Conservation (phyloP, 1,140 invertebrate genomes). For the Hylyphantes graminicola region DNA sequence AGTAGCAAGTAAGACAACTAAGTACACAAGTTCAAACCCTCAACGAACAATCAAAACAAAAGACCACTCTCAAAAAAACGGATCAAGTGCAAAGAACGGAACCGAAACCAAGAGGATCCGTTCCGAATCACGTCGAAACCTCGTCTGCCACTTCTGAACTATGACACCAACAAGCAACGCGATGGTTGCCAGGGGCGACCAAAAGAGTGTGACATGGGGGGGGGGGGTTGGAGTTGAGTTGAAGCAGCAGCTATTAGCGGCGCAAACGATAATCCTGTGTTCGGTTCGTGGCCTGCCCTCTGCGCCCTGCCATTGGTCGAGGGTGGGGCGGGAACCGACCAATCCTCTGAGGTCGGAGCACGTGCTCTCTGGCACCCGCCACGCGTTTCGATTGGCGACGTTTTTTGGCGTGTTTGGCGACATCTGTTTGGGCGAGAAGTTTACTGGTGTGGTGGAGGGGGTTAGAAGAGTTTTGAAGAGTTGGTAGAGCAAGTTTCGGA, state of each 20-base stretch:
- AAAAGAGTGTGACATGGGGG: conserved; percentile 14
- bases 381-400: conserved; percentile 33
- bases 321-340: conserved; percentile 52
- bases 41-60: no score
- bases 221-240: conserved; percentile 50
- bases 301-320: conserved; percentile 57
- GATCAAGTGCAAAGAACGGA: background rate
- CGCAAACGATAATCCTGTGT: conserved; percentile 42
- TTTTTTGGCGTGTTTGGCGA: conserved; percentile 15
- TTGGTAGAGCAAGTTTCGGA: no score
- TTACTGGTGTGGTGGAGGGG: no score
- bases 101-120: conserved; percentile 24
- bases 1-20: no score
- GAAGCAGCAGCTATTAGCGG: conserved; percentile 59
- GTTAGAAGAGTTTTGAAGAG: no score
- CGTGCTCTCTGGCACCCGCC: conserved; percentile 56
- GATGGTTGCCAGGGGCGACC: conserved; percentile 46
- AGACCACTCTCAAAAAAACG: no score
- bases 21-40: no score
- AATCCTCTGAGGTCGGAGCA: conserved; percentile 49
- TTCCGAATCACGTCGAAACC: conserved; percentile 35
- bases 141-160: conserved; percentile 50
- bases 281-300: conserved; percentile 49
- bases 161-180: conserved; percentile 52
- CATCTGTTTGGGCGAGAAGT: no score